A percentile compares a stretch with the other conserved stretches of the same genome.
phyloP scores from a whole-genome alignment of 2,888 invertebrate genomes.

The Panorpa germanica region DNA sequence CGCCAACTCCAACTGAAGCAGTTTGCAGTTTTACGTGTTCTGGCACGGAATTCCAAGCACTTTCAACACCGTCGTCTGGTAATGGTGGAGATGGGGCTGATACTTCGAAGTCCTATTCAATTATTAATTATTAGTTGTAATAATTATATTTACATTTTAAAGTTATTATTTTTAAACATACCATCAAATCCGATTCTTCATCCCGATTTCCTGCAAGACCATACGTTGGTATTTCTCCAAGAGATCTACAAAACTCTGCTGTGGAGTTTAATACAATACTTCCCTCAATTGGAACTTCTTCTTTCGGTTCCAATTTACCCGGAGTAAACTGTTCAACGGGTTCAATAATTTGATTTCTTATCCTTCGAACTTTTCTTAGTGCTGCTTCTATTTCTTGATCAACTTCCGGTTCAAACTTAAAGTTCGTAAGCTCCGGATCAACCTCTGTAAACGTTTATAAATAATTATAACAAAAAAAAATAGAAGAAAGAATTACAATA shows the following conservation, averaged over 20 bases:
- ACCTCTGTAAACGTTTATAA: constrained; percentile 17
- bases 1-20: constrained; percentile 21
- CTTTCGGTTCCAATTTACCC: constrained; percentile 17
- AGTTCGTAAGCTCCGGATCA: constrained; percentile 27
- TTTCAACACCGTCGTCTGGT: constrained; percentile 16
- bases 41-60: constrained; percentile 67
- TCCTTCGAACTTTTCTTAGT: constrained; percentile 32
- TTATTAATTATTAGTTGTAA: not conserved
- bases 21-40: constrained; percentile 27
- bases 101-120: not conserved
- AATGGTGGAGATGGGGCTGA: too few relatives aligned
- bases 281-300: constrained; percentile 18
- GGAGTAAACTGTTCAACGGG: constrained; percentile 17
- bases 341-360: constrained; percentile 27
- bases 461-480: constrained; percentile 10
- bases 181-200: constrained; percentile 47
- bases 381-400: constrained; percentile 32
- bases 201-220: constrained; percentile 82
- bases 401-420: constrained; percentile 38
- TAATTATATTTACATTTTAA: constrained; percentile 1
- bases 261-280: constrained; percentile 79
- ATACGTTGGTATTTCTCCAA: constrained; percentile 90
- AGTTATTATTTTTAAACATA: constrained; percentile 12
- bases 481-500: not conserved
- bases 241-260: constrained; percentile 89